Evolutionary conservation across 2,113 vertebrate species (phyloP), one percentile per base, ranked within the genome.

Genomic region (Chroicocephalus ridibundus): DNA sequence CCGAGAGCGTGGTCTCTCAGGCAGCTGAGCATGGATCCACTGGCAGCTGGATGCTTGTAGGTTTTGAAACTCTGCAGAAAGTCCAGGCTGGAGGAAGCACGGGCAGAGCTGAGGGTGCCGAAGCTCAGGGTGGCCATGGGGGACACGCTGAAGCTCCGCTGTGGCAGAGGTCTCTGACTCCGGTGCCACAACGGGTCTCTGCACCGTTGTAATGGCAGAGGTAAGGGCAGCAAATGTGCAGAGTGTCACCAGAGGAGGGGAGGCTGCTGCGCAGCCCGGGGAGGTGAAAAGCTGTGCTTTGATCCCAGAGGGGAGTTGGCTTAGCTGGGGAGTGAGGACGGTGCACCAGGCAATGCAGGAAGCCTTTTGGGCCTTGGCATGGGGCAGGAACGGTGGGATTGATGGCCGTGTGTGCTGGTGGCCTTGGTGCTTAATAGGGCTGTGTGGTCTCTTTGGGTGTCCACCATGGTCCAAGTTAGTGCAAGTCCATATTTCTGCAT

Each of bases 11-110:
- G 47, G 54, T 80, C 36, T 87, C 52, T 61, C 36, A n/a, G 46
- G 27, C 13, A 61, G 58, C 25, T 0, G 5, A 82, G 31, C 44
- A 79, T 34, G n/a, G 26, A 64, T 47, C 15, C 0, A 0, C 4
- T 21, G 71, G n/a, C 42, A 80, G 61, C 77, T 44, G 44, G 40
- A 47, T 65, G 18, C 25, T 61, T 46, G 6, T 21, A 46, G 34
- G n/a, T 64, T 27, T 60, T 40, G 6, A 60, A 90, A 36, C 11
- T 86, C 57, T 71, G 51, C 42, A 68, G 68, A 89, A 75, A 84
- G n/a, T 15, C 7, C 51, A 11, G 38, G 9, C 42, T 58, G 52
- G 60, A 92, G 69, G 52, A 71, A 89, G 15, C 26, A 38, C 18
- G 8, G 32, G 12, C 29, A 82, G 70, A 80, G 26, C 22, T 75